Percentiles rank a stretch among this genome's conserved stretches.
Evolutionary conservation across 2,113 vertebrate genomes (phyloP).

Genomic region (Lycaon pictus): DNA sequence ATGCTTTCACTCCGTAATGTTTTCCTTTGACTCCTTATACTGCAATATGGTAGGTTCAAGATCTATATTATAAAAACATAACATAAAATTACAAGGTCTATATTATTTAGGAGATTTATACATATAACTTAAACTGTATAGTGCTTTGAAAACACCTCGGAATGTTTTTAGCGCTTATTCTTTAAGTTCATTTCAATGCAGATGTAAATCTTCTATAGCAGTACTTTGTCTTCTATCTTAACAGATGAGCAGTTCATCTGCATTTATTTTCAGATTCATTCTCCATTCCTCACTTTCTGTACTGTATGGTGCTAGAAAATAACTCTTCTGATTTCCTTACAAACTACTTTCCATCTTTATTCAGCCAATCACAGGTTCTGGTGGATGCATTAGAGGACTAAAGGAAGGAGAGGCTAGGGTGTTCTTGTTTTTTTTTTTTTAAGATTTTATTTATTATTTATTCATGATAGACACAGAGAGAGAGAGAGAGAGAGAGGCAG

Average conservation of each 20-base stretch:
- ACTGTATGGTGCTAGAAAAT: neutral
- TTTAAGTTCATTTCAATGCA: slow-evolving; percentile 7
- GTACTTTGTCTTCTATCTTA: neutral
- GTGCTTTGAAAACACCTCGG: neutral
- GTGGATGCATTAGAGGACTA: neutral
- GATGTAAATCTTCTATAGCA: neutral
- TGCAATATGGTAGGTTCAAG: neutral
- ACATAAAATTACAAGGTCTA: neutral
- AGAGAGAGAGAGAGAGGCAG: too few relatives aligned
- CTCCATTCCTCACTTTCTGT: neutral
- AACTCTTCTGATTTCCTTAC: neutral
- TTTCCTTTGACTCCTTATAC: neutral
- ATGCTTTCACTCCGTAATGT: neutral
- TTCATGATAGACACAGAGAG: too few relatives aligned
- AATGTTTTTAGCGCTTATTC: neutral
- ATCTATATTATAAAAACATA: neutral
- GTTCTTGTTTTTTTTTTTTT: too few relatives aligned
- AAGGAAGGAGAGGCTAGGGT: neutral
- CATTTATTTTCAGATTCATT: slow-evolving; percentile 16
- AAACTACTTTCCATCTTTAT: neutral
- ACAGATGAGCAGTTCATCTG: neutral
- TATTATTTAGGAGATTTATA: neutral
- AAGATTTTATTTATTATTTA: too few relatives aligned
- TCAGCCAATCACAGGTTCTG: neutral
- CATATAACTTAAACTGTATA: neutral